Evolutionary conservation across 2,888 invertebrate species (phyloP).

Genomic region (Sinodicranocentrus sp.): DNA sequence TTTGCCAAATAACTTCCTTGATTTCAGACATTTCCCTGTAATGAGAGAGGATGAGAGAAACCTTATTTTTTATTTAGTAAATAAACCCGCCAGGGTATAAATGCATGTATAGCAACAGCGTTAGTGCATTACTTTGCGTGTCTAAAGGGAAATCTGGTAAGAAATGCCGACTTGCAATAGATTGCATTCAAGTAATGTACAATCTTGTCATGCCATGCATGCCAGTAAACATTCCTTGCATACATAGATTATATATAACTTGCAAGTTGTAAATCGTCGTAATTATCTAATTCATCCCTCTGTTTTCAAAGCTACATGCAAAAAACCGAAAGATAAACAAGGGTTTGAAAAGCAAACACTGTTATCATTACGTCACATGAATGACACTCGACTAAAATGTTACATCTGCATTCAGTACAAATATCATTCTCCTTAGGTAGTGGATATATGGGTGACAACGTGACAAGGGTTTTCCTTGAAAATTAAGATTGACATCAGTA

Average conservation of each 20-base stretch:
- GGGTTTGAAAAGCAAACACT: neutral
- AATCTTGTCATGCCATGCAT: slow-evolving; percentile 44
- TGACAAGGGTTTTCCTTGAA: no score
- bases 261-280: slow-evolving; percentile 31
- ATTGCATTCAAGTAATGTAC: neutral
- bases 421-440: no score
- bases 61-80: slow-evolving; percentile 1
- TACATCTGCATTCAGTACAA: neutral
- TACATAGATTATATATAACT: neutral
- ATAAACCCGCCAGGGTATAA: no score
- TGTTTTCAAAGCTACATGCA: neutral
- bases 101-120: no score
- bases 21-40: neutral
- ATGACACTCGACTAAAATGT: neutral
- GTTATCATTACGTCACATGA: neutral
- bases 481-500: no score
- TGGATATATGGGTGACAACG: no score
- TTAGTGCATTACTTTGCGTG: slow-evolving; percentile 29
- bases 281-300: slow-evolving; percentile 44
- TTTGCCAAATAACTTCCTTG: slow-evolving; percentile 11
- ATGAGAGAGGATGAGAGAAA: neutral
- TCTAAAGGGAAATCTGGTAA: slow-evolving; percentile 31
- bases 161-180: slow-evolving; percentile 33
- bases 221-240: slow-evolving; percentile 23
- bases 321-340: slow-evolving; percentile 32